Percentiles rank a stretch among this genome's conserved stretches.
These are phyloP conservation scores for Anastrepha ludens DNA, from an alignment of 1,140 invertebrate species.

Conservation along the genomic window DNA sequence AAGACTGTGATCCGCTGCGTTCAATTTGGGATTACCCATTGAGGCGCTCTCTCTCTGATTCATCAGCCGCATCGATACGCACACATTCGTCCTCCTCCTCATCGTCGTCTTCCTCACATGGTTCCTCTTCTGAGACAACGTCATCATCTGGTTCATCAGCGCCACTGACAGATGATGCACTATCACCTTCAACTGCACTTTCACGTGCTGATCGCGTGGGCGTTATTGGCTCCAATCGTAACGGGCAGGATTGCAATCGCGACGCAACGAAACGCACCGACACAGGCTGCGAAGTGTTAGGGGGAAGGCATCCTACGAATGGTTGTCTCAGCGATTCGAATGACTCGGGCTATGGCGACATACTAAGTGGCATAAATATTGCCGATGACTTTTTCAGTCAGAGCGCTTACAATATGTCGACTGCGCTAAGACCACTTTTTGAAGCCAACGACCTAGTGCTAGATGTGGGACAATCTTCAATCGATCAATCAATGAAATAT, in stretches of 20 bases:
- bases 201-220: constrained; percentile 71
- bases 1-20: constrained; percentile 85
- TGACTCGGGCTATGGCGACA: constrained; percentile 70
- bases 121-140: not conserved
- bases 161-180: constrained; percentile 61
- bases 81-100: constrained; percentile 41
- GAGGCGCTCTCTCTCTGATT: constrained; percentile 69
- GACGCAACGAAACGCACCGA: not conserved
- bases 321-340: constrained; percentile 63
- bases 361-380: constrained; percentile 72
- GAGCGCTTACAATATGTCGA: constrained; percentile 4
- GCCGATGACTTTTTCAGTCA: constrained; percentile 57
- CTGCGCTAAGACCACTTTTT: constrained; percentile 5
- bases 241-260: constrained; percentile 54
- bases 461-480: not conserved
- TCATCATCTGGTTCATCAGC: not conserved
- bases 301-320: not conserved
- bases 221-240: constrained; percentile 71
- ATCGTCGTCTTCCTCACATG: constrained; percentile 31
- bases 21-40: constrained; percentile 81
- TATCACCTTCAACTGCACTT: constrained; percentile 66
- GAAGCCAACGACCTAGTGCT: not conserved
- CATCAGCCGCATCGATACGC: constrained; percentile 57
- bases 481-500: not conserved
- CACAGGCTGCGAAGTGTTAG: not conserved